phyloP scores from a whole-genome alignment of 2,797 vertebrate species.

The Sternotherus odoratus region DNA sequence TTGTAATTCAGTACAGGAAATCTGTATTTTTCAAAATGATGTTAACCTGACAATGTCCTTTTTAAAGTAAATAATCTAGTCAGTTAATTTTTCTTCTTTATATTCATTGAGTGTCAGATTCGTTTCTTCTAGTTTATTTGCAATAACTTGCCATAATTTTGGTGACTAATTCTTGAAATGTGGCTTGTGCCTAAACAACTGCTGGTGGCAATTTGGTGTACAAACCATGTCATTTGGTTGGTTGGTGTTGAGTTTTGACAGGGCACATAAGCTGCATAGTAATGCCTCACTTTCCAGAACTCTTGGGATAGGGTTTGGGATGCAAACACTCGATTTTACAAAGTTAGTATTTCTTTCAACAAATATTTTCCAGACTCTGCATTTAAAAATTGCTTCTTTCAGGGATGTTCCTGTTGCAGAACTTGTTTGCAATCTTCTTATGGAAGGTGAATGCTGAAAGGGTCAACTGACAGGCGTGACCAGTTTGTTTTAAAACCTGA shows the following conservation, averaged over 20 bases:
- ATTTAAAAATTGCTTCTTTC: not conserved
- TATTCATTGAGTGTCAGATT: not conserved
- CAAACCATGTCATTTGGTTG: not conserved
- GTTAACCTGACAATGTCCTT: not conserved
- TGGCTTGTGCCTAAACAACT: not conserved
- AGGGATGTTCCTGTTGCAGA: not conserved
- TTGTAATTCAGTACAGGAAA: accelerated
- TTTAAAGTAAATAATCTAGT: accelerated
- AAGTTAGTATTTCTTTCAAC: accelerated
- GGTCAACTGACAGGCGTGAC: not conserved
- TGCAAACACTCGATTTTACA: accelerated
- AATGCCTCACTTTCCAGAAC: accelerated
- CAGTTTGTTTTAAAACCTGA: not conserved
- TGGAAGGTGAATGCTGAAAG: not conserved
- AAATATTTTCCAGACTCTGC: accelerated
- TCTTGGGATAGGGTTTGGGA: accelerated
- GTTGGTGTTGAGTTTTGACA: accelerated
- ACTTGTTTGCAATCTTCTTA: not conserved
- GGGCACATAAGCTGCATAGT: not conserved
- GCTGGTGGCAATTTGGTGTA: not conserved
- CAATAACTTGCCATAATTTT: not conserved
- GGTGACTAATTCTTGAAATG: not conserved
- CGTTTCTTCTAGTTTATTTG: not conserved
- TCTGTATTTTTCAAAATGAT: not conserved
- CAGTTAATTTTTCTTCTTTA: not conserved